These are phyloP conservation scores for Sitta carolinensis DNA, from an alignment of 2,797 vertebrate species.

Conservation along the genomic window DNA sequence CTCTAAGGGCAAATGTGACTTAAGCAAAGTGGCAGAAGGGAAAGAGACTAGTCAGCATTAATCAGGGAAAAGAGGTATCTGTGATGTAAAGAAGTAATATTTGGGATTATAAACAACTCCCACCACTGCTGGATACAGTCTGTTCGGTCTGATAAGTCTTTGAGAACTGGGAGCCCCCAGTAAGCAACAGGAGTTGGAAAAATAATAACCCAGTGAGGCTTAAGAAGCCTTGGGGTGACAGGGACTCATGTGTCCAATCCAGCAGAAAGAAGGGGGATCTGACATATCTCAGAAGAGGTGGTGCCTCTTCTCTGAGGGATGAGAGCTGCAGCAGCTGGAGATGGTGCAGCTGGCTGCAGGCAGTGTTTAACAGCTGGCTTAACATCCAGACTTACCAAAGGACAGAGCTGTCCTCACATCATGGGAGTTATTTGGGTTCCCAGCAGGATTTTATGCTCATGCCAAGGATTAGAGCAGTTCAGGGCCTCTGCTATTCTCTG, in stretches of 20 bases:
- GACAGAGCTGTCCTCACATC: background rate
- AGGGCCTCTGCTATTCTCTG: background rate
- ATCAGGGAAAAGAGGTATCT: background rate
- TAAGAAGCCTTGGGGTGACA: background rate
- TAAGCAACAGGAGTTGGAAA: background rate
- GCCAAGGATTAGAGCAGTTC: background rate
- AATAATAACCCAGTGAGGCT: background rate
- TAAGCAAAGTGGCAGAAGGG: slow-evolving; percentile 43
- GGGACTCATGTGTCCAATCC: background rate
- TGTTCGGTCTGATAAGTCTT: background rate
- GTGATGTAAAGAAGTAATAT: background rate
- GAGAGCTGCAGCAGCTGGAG: background rate
- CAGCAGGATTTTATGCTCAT: background rate
- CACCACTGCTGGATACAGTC: background rate
- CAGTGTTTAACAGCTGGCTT: background rate
- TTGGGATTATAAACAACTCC: background rate
- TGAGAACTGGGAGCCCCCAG: background rate
- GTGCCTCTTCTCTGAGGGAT: background rate
- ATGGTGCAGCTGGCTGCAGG: background rate
- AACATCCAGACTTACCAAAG: background rate
- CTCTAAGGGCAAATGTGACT: slow-evolving; percentile 41
- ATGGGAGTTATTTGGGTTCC: background rate
- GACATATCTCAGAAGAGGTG: background rate
- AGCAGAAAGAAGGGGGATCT: background rate
- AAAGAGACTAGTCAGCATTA: slow-evolving; percentile 30